Evolutionary conservation across 2,113 vertebrate species (phyloP), one percentile per base, ranked within the genome.

Genomic region (Ammodramus savannarum): DNA sequence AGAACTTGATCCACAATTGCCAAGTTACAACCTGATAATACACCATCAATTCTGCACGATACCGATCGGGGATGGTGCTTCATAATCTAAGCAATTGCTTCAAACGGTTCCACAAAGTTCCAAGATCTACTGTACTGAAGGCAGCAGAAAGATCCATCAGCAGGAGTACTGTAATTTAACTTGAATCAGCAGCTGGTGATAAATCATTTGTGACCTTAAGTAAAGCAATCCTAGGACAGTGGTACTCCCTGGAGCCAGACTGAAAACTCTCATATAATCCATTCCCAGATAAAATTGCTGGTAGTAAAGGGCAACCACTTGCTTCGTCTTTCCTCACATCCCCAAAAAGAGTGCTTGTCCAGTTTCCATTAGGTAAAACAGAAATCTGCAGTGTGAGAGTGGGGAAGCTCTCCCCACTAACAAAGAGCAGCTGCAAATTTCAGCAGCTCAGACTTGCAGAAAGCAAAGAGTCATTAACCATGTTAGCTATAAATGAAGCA

Each of bases 201-300:
- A 80, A 87, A 90, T 81, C 94, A 76, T 87, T 95, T 94, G 85
- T 92, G 95, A 96, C 86, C 81, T 95, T 95, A 94, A 78, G 43
- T 85, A 74, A 88, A 91, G 66, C 46, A 92, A 55, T 82, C 51
- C 92, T 58, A 41, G 74, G 65, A 57, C 88, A 61, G 44, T 52
- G 52, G 65, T 76, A 71, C 66, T 94, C 87, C 93, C 92, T 84
- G 62, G 95, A 65, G 87, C 93, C 66, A 82, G 74, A 34, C 38
- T 92, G 58, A 95, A 89, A 82, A 59, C 59, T 88, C 91, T 95
- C 54, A 32, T 95, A 85, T 71, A 93, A 86, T 89, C 77, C 84
- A 57, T 92, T 92, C 75, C 59, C 65, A 63, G 89, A 81, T 51
- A 87, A 92, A 81, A 89, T 68, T 67, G 52, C 48, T 54, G 43